phyloP scores from a whole-genome alignment of 1,140 invertebrate species.

The Zaprionus tsacasi region DNA sequence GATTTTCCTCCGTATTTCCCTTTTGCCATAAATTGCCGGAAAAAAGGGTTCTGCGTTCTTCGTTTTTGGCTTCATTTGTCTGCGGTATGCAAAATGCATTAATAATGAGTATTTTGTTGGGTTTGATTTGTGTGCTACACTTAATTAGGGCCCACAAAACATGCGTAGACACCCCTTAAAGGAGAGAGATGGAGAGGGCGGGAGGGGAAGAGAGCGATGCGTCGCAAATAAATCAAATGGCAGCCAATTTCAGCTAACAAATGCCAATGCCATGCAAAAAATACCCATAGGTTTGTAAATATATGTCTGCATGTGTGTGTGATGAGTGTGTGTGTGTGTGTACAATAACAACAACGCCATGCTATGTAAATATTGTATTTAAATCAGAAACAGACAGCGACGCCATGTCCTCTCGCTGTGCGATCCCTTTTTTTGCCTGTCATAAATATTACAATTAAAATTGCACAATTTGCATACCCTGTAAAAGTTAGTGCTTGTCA shows the following conservation, averaged over 20 bases:
- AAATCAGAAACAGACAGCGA: conserved; percentile 18
- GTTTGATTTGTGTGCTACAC: conserved; percentile 70
- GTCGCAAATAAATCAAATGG: conserved; percentile 50
- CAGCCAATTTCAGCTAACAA: conserved; percentile 54
- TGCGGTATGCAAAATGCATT: conserved; percentile 68
- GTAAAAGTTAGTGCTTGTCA: background rate
- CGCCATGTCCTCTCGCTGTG: conserved; percentile 6
- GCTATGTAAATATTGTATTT: conserved; percentile 16
- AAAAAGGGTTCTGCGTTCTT: conserved; percentile 41
- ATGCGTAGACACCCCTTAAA: conserved; percentile 29
- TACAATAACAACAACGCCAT: conserved; percentile 3
- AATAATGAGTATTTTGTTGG: conserved; percentile 67
- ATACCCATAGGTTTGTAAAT: background rate
- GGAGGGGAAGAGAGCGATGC: background rate
- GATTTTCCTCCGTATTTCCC: conserved; percentile 44
- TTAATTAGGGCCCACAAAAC: conserved; percentile 70
- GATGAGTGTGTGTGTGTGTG: background rate
- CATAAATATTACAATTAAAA: conserved; percentile 52
- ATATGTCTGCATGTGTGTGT: background rate
- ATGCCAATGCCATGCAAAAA: conserved; percentile 27
- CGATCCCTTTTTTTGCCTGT: conserved; percentile 12
- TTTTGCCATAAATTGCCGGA: conserved; percentile 62
- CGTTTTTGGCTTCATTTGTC: conserved; percentile 60
- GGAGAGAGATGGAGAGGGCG: too few species aligned
- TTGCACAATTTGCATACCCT: conserved; percentile 23